Percentiles rank a stretch among this genome's conserved stretches.
Conservation (phyloP, 2,888 invertebrate genomes). For the Lasioglossum marginatum region DNA sequence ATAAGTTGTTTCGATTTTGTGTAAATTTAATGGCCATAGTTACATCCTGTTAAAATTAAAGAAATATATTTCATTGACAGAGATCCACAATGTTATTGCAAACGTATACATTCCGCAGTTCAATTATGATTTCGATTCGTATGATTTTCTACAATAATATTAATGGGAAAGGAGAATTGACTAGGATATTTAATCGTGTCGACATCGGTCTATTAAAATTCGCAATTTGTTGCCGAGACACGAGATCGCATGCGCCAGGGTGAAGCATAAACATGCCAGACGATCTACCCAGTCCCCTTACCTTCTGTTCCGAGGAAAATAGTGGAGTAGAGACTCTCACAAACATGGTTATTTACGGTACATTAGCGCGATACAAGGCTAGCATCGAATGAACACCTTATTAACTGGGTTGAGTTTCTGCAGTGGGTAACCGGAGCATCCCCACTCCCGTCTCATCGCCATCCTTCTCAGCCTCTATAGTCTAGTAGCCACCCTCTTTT, state of each 20-base stretch:
- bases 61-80: no score
- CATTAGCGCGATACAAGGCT: conserved; percentile 9
- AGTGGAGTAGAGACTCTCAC: neutral
- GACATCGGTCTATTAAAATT: neutral
- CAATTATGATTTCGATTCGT: neutral
- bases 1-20: no score
- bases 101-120: no score
- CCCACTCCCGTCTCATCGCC: neutral
- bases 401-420: neutral
- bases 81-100: no score
- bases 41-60: no score
- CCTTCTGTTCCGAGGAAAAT: neutral
- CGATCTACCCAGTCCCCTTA: neutral
- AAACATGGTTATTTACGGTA: conserved; percentile 13
- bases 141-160: neutral
- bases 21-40: no score
- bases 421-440: neutral
- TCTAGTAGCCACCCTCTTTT: neutral
- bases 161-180: neutral
- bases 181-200: neutral
- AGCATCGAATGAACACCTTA: conserved; percentile 9
- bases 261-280: neutral
- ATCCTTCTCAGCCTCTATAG: neutral
- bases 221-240: neutral
- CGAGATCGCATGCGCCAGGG: neutral